Base-by-base conservation (phyloP, 2,113 vertebrate genomes). In the Platanista minor region DNA sequence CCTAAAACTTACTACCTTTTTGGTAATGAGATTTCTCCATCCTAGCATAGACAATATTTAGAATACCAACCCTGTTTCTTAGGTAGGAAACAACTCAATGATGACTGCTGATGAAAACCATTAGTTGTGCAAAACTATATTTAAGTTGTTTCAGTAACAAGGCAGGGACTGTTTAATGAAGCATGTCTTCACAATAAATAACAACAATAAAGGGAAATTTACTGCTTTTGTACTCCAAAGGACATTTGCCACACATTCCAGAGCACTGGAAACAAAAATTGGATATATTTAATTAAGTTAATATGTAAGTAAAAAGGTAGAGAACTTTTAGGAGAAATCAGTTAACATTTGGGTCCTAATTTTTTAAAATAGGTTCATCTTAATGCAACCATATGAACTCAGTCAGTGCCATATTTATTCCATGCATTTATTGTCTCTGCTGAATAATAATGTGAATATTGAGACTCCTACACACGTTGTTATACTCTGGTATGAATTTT, bases 101-200 rank as follows among this genome's bases (percentile, higher is more conserved):
- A 94, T 77, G n/a, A 95, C 75, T 87, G 59, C 83, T 85, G 43
- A 75, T 90, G 84, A 84, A 95, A 94, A 95, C 82, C 57, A 61
- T 92, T 89, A 90, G 64, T 87, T 2, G 3, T 87, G 41, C 49
- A 71, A 96, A 95, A 90, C 23, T 49, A 31, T 81, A 88, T 66
- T 66, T 89, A 91, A 92, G 54, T 67, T 93, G 81, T 94, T 91
- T 94, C 90, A 85, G 27, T 92, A 97, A 93, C 7, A 4, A 95
- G 84, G 96, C 81, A 88, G 66, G 75, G 29, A 66, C 49, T 77
- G 29, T 20, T 96, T 92, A 95, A 94, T 77, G 54, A 96, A 85
- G 94, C 87, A 81, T 91, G 71, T 77, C 78, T 88, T 81, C 84
- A 96, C 66, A 93, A 82, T 92, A 97, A 97, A 94, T 88, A 96